Evolutionary conservation across 1,140 invertebrate genomes (phyloP).

Genomic region (Monomorium pharaonis): DNA sequence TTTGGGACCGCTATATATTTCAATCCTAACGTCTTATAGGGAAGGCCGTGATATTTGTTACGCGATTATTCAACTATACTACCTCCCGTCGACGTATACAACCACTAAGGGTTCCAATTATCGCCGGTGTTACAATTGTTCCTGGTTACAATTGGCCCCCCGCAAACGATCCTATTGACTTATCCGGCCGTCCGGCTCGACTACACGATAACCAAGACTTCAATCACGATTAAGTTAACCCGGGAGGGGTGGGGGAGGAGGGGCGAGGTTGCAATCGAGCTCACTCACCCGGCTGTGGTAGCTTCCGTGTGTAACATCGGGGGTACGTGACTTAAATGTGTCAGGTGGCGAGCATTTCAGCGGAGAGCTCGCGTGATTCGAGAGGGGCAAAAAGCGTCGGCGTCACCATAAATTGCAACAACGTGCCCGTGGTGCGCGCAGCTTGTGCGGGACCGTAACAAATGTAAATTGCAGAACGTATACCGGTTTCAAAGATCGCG

Average conservation of each 20-base stretch:
- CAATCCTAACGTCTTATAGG: neutral
- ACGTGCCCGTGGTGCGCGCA: conserved; percentile 20
- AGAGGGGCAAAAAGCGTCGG: conserved; percentile 44
- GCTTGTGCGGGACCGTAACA: conserved; percentile 16
- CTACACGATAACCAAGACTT: conserved; percentile 50
- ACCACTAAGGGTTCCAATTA: conserved; percentile 38
- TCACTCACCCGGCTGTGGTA: conserved; percentile 28
- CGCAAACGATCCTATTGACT: conserved; percentile 54
- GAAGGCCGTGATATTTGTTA: conserved; percentile 14
- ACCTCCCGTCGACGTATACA: conserved; percentile 7
- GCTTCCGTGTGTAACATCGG: conserved; percentile 42
- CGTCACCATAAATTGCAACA: conserved; percentile 36
- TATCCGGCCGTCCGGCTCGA: conserved; percentile 35
- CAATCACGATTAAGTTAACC: conserved; percentile 56
- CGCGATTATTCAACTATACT: conserved; percentile 39
- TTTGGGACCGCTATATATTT: neutral
- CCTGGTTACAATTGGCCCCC: conserved; percentile 43
- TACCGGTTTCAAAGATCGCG: conserved; percentile 24
- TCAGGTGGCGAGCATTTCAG: conserved; percentile 41
- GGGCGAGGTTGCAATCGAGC: conserved; percentile 42
- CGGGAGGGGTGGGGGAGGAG: too few species aligned
- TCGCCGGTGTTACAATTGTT: conserved; percentile 49
- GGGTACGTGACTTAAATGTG: conserved; percentile 57
- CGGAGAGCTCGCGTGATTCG: conserved; percentile 46
- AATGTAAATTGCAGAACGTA: conserved; percentile 36